Conservation (phyloP, 2,797 vertebrate genomes). For the Kryptolebias ocellatus region DNA sequence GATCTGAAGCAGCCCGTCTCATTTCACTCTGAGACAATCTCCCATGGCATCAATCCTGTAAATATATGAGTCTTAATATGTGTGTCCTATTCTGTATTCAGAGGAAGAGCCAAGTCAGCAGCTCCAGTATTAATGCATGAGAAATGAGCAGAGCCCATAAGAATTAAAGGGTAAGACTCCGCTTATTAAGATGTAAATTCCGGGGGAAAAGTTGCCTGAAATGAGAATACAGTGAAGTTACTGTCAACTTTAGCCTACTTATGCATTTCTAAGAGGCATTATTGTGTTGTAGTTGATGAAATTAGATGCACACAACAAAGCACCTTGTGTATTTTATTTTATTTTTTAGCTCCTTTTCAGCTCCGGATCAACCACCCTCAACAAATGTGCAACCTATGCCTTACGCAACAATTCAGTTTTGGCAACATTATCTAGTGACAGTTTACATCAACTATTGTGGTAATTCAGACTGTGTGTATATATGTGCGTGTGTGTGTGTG, state of each 20-base stretch:
- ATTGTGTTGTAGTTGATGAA: conserved; percentile 69
- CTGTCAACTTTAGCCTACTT: conserved; percentile 80
- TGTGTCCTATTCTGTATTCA: conserved; percentile 83
- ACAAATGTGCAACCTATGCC: conserved; percentile 60
- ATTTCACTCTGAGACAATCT: conserved; percentile 77
- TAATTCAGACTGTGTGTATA: conserved; percentile 64
- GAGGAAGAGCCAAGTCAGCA: conserved; percentile 83
- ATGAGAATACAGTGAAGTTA: conserved; percentile 80
- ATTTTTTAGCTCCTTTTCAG: conserved; percentile 59
- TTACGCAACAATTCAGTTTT: conserved; percentile 76
- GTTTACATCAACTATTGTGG: conserved; percentile 70
- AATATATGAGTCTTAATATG: conserved; percentile 84
- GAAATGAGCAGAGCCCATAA: conserved; percentile 82
- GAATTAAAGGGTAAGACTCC: conserved; percentile 83
- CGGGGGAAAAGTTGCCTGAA: conserved; percentile 72
- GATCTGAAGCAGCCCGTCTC: conserved; percentile 73
- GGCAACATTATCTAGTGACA: conserved; percentile 73
- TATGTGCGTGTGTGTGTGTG: conserved; percentile 37
- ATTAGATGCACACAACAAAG: conserved; percentile 65
- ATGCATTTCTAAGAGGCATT: conserved; percentile 75
- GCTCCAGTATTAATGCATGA: conserved; percentile 85
- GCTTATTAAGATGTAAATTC: conserved; percentile 87
- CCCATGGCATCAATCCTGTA: conserved; percentile 81
- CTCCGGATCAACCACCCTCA: conserved; percentile 58
- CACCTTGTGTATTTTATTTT: conserved; percentile 44